Base-by-base conservation (phyloP, 2,113 vertebrate genomes). In the Excalfactoria chinensis region DNA sequence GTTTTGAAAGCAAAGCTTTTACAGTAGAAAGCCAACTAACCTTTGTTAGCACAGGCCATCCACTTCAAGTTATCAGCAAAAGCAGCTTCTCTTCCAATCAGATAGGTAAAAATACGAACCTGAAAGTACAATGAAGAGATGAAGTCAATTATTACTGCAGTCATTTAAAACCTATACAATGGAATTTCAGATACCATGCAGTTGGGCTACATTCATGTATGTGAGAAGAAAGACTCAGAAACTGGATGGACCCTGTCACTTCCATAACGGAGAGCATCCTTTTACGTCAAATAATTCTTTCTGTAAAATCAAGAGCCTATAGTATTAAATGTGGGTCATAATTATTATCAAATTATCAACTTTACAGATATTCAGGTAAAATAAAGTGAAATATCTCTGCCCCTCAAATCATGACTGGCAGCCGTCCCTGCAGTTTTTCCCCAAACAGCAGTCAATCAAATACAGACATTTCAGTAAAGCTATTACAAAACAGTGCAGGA, bases 11-110 rank as follows among this genome's bases (percentile, higher is more conserved):
- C 20, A 48, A 83, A 9, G 35, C 12, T 86, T 75, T 40, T 66
- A 26, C 70, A 53, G 28, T 16, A 43, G 12, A 2, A 44, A 13
- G 56, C 68, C 51, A 73, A 95, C 98, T 44, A 96, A 99, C 99
- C 99, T 99, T 99, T 99, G 97, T 99, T 99, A 83, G 99, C 99
- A 95, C 99, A 99, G 23, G 99, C 99, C 99, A 99, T 99, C 99
- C 99, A 99, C 97, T 99, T 99, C 75, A 99, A 97, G 93, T 99
- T 99, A 97, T 99, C 99, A 84, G 99, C 99, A 97, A 99, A 99
- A 4, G 99, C 99, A 91, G 98, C 98, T 97, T 99, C 99, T 93
- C 99, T 98, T 96, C 99, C 99, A 96, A 99, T 99, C 97, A 99
- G 97, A 97, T 99, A 99, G 2, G 99, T 99, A 93, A 99, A 99